phyloP scores from a whole-genome alignment of 1,140 invertebrate genomes.

The Trichonephila clavipes region DNA sequence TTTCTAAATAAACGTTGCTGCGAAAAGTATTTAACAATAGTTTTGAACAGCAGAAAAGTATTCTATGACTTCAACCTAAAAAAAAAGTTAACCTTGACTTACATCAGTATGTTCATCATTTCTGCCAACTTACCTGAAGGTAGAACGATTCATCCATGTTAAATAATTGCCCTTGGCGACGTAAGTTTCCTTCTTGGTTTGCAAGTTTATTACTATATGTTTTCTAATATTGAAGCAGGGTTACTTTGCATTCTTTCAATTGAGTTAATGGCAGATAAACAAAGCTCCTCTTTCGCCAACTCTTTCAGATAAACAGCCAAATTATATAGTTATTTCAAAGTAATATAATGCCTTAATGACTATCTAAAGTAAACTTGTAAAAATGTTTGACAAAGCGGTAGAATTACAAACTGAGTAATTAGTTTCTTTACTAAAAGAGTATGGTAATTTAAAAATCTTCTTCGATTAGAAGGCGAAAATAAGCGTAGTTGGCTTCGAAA shows the following conservation, averaged over 20 bases:
- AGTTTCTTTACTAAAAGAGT: no score
- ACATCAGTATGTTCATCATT: neutral
- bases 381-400: no score
- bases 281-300: neutral
- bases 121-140: neutral
- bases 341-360: no score
- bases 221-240: slow-evolving; percentile 2
- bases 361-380: no score
- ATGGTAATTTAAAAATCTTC: no score
- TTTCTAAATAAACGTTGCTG: no score
- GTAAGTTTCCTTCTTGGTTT: neutral
- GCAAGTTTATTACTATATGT: slow-evolving; percentile 5
- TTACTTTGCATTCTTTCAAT: neutral
- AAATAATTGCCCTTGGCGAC: slow-evolving; percentile 22
- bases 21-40: no score
- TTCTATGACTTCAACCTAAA: no score
- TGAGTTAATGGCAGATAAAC: neutral
- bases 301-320: slow-evolving; percentile 2
- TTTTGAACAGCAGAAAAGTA: no score
- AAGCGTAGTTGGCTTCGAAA: no score
- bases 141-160: neutral
- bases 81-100: neutral
- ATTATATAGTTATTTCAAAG: neutral
- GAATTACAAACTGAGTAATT: no score
- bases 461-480: no score